Base-by-base conservation (phyloP, 2,113 vertebrate species). In the Elephas maximus region DNA sequence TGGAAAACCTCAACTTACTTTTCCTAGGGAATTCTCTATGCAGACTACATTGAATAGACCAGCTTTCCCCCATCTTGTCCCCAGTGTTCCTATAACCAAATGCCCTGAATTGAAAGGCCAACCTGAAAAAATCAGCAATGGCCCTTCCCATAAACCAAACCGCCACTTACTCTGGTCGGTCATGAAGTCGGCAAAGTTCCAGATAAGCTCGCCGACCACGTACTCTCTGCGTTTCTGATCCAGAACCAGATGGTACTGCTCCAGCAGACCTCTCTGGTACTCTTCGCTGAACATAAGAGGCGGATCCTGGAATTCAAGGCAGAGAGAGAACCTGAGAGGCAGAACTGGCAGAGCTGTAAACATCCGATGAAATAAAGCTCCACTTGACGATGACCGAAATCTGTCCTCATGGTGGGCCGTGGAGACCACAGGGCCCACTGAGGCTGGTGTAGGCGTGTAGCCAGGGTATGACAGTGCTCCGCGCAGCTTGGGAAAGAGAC, bases 111-210 rank as follows among this genome's bases (percentile, higher is more conserved):
- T 60, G n/a, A 94, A 80, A 84, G 11, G 15, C 82, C 74, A 20
- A n/a, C 41, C 48, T 21, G 57, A 45, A 85, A 78, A 33, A 44
- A 5, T 18, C 0, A 71, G 45, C 30, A 71, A 26, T 0, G 7
- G 8, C 48, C 44, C 84, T 2, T 33, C 12, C 57, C 11, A 0
- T 6, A 21, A 63, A 41, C 45, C 60, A 37, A 41, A 12, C 4
- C n/a, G 60, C 45, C 67, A 93, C 98, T 97, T 97, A 99, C 99
- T 98, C 98, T 99, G 99, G 74, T 96, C 92, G 0, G 99, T 99
- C 99, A 99, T 99, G 97, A 99, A 99, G 97, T 99, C 99, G 0
- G 99, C 99, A 95, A 99, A 99, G 95, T 99, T 99, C 99, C 99
- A 99, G 97, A 99, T 99, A 97, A 99, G 99, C 97, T 99, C 99